Conservation (phyloP, 2,888 invertebrate species). For the Aspidiotus destructor region DNA sequence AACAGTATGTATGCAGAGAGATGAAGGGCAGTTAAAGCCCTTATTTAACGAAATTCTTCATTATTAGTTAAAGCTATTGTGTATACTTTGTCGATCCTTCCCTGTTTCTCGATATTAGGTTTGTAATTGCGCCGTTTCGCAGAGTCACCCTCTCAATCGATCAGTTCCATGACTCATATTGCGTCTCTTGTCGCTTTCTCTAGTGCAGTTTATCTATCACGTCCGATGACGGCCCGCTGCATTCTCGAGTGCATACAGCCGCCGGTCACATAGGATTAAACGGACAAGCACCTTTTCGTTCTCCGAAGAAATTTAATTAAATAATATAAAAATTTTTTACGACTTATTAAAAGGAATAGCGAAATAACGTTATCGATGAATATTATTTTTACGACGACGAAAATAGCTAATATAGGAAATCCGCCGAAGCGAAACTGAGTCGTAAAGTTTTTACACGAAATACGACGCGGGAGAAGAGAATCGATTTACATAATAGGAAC, state of each 20-base stretch:
- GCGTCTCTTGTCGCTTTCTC: background rate
- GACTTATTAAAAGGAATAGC: too few species aligned
- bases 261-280: background rate
- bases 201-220: background rate
- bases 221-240: background rate
- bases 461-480: too few species aligned
- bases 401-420: too few species aligned
- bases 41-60: conserved; percentile 26
- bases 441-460: too few species aligned
- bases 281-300: too few species aligned
- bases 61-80: conserved; percentile 32
- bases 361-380: too few species aligned
- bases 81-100: background rate
- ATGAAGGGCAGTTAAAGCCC: background rate
- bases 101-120: conserved; percentile 1
- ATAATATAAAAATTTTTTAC: too few species aligned
- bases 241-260: background rate
- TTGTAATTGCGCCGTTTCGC: background rate
- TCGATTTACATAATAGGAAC: too few species aligned
- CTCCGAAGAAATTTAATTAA: too few species aligned
- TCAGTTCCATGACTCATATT: background rate
- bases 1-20: too few species aligned
- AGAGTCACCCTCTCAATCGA: conserved; percentile 1
- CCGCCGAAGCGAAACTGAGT: too few species aligned
- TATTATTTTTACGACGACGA: too few species aligned